phyloP scores from a whole-genome alignment of 1,140 invertebrate species.

The Eueides isabella region DNA sequence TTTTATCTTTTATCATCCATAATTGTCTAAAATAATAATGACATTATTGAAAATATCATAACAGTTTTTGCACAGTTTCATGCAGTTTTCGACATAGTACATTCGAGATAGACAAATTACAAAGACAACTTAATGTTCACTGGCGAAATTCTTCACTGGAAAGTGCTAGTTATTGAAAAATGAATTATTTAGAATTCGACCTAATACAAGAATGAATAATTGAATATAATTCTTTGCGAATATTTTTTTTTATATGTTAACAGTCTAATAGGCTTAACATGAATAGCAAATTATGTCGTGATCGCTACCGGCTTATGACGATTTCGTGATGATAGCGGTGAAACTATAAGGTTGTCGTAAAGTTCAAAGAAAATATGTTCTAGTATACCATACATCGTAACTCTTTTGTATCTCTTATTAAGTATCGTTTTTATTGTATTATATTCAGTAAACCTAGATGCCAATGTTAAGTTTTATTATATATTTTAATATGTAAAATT shows the following conservation, averaged over 20 bases:
- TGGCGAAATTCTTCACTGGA: no score
- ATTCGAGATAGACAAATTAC: no score
- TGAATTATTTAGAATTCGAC: no score
- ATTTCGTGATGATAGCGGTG: background rate
- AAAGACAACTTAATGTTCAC: no score
- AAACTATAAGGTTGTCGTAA: background rate
- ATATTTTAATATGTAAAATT: background rate
- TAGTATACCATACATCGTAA: background rate
- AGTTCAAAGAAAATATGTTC: background rate
- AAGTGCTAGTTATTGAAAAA: no score
- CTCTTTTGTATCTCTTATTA: background rate
- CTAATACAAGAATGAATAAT: no score
- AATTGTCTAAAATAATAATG: constrained; percentile 62
- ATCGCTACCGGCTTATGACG: background rate
- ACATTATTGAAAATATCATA: background rate
- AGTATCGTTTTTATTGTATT: background rate
- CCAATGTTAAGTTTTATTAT: background rate
- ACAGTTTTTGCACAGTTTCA: background rate
- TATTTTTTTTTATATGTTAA: no score
- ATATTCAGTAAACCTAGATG: background rate
- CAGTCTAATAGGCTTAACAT: background rate
- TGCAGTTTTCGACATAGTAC: no score
- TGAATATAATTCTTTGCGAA: no score
- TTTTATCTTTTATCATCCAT: constrained; percentile 74
- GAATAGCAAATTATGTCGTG: background rate